Percentiles rank a stretch among this genome's conserved stretches.
Conservation (phyloP, 2,888 invertebrate species). For the Hedya salicella region DNA sequence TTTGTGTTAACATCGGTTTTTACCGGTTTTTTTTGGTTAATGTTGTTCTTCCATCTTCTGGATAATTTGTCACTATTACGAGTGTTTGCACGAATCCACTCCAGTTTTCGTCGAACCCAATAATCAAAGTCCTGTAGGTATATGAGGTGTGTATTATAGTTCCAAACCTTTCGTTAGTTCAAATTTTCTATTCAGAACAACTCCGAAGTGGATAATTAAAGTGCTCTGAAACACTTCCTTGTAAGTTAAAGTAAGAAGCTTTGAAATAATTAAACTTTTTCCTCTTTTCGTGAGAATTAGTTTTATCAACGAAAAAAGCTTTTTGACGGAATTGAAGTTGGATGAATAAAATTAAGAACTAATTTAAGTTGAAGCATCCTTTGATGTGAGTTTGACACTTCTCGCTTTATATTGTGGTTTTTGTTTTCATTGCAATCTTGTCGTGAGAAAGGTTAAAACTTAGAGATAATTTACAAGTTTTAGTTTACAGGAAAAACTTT, state of each 20-base stretch:
- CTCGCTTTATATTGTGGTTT: conserved; percentile 50
- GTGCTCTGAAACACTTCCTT: conserved; percentile 36
- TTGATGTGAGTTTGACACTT: conserved; percentile 56
- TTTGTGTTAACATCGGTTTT: no score
- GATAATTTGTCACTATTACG: no score
- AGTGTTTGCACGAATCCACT: no score
- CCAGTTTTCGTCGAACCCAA: no score
- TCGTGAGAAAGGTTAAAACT: conserved; percentile 4
- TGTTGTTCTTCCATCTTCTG: no score
- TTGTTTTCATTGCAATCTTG: conserved; percentile 13
- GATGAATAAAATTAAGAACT: conserved; percentile 61
- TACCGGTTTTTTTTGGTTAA: no score
- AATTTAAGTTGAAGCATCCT: conserved; percentile 59
- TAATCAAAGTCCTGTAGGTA: background rate
- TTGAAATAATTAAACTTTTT: conserved; percentile 44
- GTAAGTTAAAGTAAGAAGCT: conserved; percentile 37
- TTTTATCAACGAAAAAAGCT: conserved; percentile 51
- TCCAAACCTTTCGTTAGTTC: background rate
- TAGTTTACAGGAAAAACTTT: conserved; percentile 17
- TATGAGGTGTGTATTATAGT: background rate
- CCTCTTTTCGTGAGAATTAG: conserved; percentile 45
- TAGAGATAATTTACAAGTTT: conserved; percentile 15
- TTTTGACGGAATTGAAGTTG: conserved; percentile 57
- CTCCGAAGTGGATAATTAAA: conserved; percentile 32
- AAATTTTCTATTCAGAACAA: background rate